phyloP scores from a whole-genome alignment of 1,140 invertebrate species.

The Calliopsis andreniformis region DNA sequence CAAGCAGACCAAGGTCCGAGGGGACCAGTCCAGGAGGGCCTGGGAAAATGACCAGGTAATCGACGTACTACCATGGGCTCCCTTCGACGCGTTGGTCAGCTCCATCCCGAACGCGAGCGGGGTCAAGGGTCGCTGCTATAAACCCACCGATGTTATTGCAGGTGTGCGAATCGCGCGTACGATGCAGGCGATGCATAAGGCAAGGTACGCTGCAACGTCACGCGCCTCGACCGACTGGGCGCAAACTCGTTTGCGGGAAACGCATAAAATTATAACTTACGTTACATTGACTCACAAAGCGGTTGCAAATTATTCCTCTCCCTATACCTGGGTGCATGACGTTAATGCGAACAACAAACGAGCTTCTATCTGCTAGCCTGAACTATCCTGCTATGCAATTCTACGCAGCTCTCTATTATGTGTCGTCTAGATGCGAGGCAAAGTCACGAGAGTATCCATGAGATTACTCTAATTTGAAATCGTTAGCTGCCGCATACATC shows the following conservation, averaged over 20 bases:
- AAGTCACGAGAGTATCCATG: no score
- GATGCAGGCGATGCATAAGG: conserved; percentile 13
- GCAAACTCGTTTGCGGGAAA: conserved; percentile 45
- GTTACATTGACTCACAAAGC: conserved; percentile 24
- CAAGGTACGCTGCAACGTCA: conserved; percentile 13
- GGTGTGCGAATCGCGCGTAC: conserved; percentile 40
- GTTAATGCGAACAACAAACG: neutral
- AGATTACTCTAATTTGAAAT: no score
- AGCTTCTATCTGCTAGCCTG: no score
- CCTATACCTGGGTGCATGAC: neutral
- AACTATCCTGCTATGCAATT: no score
- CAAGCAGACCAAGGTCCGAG: conserved; percentile 10
- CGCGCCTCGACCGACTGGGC: neutral
- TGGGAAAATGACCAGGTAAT: conserved; percentile 68
- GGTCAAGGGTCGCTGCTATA: conserved; percentile 59
- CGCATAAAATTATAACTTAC: conserved; percentile 53
- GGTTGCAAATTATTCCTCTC: conserved; percentile 43
- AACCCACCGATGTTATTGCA: conserved; percentile 64
- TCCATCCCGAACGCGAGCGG: conserved; percentile 47
- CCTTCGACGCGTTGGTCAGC: conserved; percentile 53
- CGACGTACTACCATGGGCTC: conserved; percentile 52
- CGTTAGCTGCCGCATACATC: no score
- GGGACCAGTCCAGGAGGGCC: conserved; percentile 12
- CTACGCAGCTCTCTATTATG: no score
- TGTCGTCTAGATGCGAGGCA: no score